Evolutionary conservation across 2,113 vertebrate species (phyloP).

Genomic region (Marcusenius ussheri): DNA sequence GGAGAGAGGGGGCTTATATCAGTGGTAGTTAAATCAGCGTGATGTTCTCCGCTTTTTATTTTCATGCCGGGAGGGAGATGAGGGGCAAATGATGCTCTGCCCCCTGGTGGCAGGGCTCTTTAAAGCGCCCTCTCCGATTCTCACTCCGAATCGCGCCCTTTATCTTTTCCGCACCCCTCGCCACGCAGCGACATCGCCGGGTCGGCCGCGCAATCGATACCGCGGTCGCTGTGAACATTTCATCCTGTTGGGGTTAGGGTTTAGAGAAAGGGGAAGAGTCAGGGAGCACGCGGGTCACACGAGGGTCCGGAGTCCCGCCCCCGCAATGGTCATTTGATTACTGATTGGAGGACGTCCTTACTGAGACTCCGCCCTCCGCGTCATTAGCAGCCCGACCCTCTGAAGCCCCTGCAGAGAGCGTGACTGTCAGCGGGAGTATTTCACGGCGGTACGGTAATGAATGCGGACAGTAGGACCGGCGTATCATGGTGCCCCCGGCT

Average conservation of each 20-base stretch:
- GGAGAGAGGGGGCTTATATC: slow-evolving; percentile 55
- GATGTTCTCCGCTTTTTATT: slow-evolving; percentile 45
- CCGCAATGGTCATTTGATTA: not conserved
- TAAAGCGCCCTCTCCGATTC: slow-evolving; percentile 59
- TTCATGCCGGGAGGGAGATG: slow-evolving; percentile 43
- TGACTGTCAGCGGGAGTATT: not conserved
- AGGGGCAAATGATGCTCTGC: slow-evolving; percentile 59
- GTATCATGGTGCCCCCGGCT: not conserved
- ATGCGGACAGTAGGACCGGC: not conserved
- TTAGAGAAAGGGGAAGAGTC: slow-evolving; percentile 42
- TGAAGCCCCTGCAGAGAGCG: not conserved
- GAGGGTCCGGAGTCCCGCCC: not conserved
- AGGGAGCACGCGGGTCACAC: not conserved
- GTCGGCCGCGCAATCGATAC: slow-evolving; percentile 71
- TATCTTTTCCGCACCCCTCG: slow-evolving; percentile 65
- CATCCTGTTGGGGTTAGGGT: slow-evolving; percentile 21
- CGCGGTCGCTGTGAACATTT: slow-evolving; percentile 62
- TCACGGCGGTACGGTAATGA: not conserved
- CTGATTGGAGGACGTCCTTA: not conserved
- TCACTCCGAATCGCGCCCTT: slow-evolving; percentile 65
- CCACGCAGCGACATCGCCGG: slow-evolving; percentile 50
- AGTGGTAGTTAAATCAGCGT: slow-evolving; percentile 54
- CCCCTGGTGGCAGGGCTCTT: slow-evolving; percentile 66
- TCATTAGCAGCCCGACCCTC: not conserved
- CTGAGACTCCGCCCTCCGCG: not conserved